phyloP scores from a whole-genome alignment of 2,113 vertebrate species.

The Thomomys bottae region DNA sequence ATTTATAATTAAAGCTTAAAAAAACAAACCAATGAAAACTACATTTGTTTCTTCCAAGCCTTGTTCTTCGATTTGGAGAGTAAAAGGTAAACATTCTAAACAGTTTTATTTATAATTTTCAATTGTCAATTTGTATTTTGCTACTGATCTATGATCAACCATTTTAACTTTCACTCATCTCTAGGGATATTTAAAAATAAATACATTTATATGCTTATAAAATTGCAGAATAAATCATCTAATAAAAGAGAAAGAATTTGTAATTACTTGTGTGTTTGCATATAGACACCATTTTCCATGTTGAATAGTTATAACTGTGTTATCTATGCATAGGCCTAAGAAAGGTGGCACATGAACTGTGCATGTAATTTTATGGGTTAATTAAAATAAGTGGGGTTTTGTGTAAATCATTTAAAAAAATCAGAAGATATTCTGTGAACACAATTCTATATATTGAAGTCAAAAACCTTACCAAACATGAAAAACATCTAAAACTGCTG shows the following conservation, averaged over 20 bases:
- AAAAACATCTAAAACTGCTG: slow-evolving; percentile 82
- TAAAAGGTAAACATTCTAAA: slow-evolving; percentile 56
- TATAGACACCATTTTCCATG: slow-evolving; percentile 79
- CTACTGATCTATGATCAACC: slow-evolving; percentile 74
- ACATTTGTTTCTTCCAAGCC: slow-evolving; percentile 54
- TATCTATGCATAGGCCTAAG: slow-evolving; percentile 87
- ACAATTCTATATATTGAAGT: slow-evolving; percentile 81
- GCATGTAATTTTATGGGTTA: slow-evolving; percentile 69
- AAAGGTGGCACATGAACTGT: slow-evolving; percentile 81
- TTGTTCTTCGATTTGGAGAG: slow-evolving; percentile 59
- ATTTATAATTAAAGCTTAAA: slow-evolving; percentile 65
- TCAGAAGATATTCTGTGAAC: slow-evolving; percentile 82
- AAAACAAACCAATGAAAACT: slow-evolving; percentile 3
- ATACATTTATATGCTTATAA: slow-evolving; percentile 73
- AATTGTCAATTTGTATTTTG: slow-evolving; percentile 76
- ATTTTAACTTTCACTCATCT: slow-evolving; percentile 80
- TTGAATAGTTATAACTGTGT: slow-evolving; percentile 81
- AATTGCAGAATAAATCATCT: slow-evolving; percentile 77
- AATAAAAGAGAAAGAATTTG: slow-evolving; percentile 69
- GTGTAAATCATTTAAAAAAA: slow-evolving; percentile 84
- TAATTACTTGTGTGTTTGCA: slow-evolving; percentile 81
- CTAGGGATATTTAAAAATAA: slow-evolving; percentile 74
- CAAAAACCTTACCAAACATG: slow-evolving; percentile 79
- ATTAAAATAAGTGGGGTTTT: slow-evolving; percentile 80
- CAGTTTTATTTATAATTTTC: slow-evolving; percentile 68